phyloP scores from a whole-genome alignment of 2,888 invertebrate species.

The Diarsia rubi region DNA sequence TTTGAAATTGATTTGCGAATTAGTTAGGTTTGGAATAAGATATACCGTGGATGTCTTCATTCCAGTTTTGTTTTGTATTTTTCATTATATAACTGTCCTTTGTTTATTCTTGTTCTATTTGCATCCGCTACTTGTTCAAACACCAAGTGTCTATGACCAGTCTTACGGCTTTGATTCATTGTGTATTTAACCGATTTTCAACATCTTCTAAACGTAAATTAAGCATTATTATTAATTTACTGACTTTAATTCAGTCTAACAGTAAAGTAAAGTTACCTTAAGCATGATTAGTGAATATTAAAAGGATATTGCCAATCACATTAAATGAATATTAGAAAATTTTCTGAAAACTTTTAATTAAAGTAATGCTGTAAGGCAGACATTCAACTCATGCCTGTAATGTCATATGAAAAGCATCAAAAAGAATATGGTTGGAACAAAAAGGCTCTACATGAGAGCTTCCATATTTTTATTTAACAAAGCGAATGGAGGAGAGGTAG shows the following conservation, averaged over 20 bases:
- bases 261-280: not conserved
- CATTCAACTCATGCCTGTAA: constrained; percentile 41
- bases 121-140: not conserved
- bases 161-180: no score
- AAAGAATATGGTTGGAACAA: constrained; percentile 42
- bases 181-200: no score
- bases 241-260: not conserved
- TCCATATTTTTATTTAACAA: constrained; percentile 57
- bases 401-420: constrained; percentile 46
- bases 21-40: constrained; percentile 25
- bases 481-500: constrained; percentile 31
- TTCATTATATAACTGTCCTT: not conserved
- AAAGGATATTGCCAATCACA: not conserved
- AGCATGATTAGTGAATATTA: no score
- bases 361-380: constrained; percentile 34
- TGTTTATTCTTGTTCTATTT: not conserved
- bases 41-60: no score
- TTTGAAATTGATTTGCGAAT: constrained; percentile 24
- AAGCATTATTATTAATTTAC: no score
- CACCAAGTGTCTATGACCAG: no score
- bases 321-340: not conserved
- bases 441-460: constrained; percentile 36
- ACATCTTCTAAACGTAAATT: no score
- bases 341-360: constrained; percentile 26
- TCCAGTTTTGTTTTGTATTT: not conserved